Percentiles rank a stretch among this genome's conserved stretches.
Evolutionary conservation across 2,888 invertebrate genomes (phyloP).

Genomic region (Parelbella ahira): DNA sequence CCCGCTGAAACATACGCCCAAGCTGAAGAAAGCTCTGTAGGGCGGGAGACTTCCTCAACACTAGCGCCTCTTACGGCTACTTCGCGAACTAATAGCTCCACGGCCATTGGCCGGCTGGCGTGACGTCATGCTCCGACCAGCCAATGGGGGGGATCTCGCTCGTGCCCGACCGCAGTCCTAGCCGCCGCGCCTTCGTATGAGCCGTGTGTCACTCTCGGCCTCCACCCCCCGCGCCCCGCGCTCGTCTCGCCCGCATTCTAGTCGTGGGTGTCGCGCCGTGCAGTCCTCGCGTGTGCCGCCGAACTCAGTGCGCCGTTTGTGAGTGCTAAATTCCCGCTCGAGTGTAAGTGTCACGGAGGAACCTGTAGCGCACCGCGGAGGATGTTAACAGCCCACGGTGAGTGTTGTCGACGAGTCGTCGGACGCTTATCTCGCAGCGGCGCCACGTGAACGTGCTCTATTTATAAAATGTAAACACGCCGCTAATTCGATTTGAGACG

Average conservation of each 20-base stretch:
- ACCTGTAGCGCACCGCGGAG: constrained; percentile 68
- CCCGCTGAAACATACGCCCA: constrained; percentile 74
- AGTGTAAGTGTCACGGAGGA: constrained; percentile 76
- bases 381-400: constrained; percentile 80
- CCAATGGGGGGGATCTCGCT: constrained; percentile 67
- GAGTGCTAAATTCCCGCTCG: constrained; percentile 75
- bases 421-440: constrained; percentile 59
- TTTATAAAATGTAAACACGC: constrained; percentile 77
- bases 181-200: constrained; percentile 75
- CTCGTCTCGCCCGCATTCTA: constrained; percentile 75
- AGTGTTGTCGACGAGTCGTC: constrained; percentile 57
- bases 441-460: constrained; percentile 77
- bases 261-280: constrained; percentile 78
- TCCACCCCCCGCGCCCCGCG: constrained; percentile 62
- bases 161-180: constrained; percentile 74
- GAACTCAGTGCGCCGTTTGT: constrained; percentile 78
- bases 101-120: constrained; percentile 55
- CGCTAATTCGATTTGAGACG: constrained; percentile 68
- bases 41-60: constrained; percentile 70
- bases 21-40: constrained; percentile 73
- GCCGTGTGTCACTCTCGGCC: constrained; percentile 67
- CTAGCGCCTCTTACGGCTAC: constrained; percentile 57
- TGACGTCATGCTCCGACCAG: constrained; percentile 66
- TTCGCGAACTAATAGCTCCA: constrained; percentile 42
- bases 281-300: constrained; percentile 77